Conservation (phyloP, 2,113 vertebrate species). For the Rhinolophus sinicus region DNA sequence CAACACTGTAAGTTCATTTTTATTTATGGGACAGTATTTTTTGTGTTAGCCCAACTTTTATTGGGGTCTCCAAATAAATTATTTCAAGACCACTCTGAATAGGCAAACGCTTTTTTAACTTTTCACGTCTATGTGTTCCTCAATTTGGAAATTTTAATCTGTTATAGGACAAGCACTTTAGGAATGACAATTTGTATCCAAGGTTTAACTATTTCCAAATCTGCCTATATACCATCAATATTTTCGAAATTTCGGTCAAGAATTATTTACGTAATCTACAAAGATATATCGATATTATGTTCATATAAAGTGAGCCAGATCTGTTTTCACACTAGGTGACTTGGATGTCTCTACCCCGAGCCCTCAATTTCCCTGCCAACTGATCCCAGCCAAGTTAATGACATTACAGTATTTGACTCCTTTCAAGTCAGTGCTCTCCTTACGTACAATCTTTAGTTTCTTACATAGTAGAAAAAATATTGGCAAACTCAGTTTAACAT, state of each 20-base stretch:
- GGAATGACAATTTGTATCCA: neutral
- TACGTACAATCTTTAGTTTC: constrained; percentile 41
- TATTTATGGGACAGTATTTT: constrained; percentile 8
- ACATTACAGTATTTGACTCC: neutral
- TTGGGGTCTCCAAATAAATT: constrained; percentile 59
- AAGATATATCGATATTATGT: neutral
- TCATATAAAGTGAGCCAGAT: neutral
- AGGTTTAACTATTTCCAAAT: constrained; percentile 19
- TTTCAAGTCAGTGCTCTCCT: neutral
- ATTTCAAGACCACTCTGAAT: constrained; percentile 63
- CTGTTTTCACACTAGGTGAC: neutral
- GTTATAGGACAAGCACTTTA: neutral
- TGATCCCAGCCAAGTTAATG: neutral
- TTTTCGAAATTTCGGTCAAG: constrained; percentile 5
- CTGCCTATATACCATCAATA: neutral
- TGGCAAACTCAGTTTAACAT: neutral
- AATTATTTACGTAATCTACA: neutral
- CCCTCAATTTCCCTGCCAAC: neutral
- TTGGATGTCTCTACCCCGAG: neutral
- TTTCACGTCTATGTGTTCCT: constrained; percentile 4
- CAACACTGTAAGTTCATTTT: constrained; percentile 43
- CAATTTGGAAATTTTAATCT: constrained; percentile 39
- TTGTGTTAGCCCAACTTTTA: constrained; percentile 29
- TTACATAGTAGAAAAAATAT: constrained; percentile 7
- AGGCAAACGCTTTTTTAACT: constrained; percentile 61